phyloP scores from a whole-genome alignment of 2,888 invertebrate species.

The Luffia ferchaultella region DNA sequence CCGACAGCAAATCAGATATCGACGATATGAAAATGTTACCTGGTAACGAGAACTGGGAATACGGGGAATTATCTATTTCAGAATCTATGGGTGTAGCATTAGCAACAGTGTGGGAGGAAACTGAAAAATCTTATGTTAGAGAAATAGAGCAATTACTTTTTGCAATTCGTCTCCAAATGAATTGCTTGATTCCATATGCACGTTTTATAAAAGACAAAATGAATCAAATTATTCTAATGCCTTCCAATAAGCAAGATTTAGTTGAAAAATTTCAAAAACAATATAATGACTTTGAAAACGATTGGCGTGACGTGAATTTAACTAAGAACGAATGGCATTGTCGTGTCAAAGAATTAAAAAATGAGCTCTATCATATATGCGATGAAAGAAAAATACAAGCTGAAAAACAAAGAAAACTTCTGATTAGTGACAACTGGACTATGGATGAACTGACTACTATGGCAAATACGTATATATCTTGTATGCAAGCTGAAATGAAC shows the following conservation, averaged over 20 bases:
- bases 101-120: slow-evolving; percentile 57
- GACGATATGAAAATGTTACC: slow-evolving; percentile 34
- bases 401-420: slow-evolving; percentile 54
- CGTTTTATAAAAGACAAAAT: slow-evolving; percentile 62
- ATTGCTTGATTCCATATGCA: slow-evolving; percentile 63
- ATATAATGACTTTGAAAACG: slow-evolving; percentile 68
- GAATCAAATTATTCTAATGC: slow-evolving; percentile 57
- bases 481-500: slow-evolving; percentile 70
- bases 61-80: slow-evolving; percentile 43
- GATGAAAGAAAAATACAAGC: slow-evolving; percentile 61
- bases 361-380: slow-evolving; percentile 61
- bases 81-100: slow-evolving; percentile 37
- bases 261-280: slow-evolving; percentile 64
- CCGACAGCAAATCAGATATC: slow-evolving; percentile 18
- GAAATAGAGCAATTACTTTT: slow-evolving; percentile 66
- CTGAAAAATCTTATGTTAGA: slow-evolving; percentile 53
- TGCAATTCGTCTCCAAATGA: slow-evolving; percentile 61
- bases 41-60: slow-evolving; percentile 56
- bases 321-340: slow-evolving; percentile 71
- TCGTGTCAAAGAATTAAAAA: slow-evolving; percentile 54
- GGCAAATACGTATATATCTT: slow-evolving; percentile 60
- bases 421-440: slow-evolving; percentile 67
- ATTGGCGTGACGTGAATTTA: slow-evolving; percentile 62
- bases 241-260: slow-evolving; percentile 66
- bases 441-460: slow-evolving; percentile 59